Percentiles rank a stretch among this genome's conserved stretches.
phyloP scores from a whole-genome alignment of 2,888 invertebrate genomes.

The Aspidiotus destructor region DNA sequence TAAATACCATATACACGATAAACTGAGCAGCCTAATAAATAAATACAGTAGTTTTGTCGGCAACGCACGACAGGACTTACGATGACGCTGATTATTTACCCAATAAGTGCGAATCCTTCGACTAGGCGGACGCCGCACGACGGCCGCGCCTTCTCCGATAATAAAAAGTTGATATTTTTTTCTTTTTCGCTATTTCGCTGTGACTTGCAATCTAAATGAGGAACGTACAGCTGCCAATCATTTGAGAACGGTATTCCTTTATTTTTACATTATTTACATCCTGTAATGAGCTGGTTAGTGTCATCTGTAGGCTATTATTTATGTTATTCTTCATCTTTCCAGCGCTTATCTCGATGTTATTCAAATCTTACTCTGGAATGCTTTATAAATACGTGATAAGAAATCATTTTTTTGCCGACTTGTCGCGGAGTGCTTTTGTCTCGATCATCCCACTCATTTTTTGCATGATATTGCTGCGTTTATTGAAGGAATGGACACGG shows the following conservation, averaged over 20 bases:
- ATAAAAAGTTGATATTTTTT: conserved; percentile 6
- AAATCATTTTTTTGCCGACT: conserved; percentile 8
- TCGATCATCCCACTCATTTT: too few species aligned
- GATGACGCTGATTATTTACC: conserved; percentile 6
- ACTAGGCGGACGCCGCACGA: conserved; percentile 11
- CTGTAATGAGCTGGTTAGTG: conserved; percentile 32
- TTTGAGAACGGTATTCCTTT: conserved; percentile 4
- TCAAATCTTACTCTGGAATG: conserved; percentile 8
- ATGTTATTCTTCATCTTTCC: conserved; percentile 29
- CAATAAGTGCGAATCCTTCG: neutral
- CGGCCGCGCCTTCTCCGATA: too few species aligned
- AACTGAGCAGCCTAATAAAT: neutral
- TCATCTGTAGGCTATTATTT: conserved; percentile 28
- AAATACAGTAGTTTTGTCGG: conserved; percentile 22
- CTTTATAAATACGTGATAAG: conserved; percentile 3
- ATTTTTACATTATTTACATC: conserved; percentile 23
- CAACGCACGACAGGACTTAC: conserved; percentile 13
- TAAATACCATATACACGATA: conserved; percentile 3
- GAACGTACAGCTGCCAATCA: conserved; percentile 23
- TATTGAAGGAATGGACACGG: too few species aligned
- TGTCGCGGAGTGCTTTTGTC: too few species aligned
- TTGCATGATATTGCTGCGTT: too few species aligned
- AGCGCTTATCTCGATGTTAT: conserved; percentile 28
- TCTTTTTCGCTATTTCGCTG: conserved; percentile 7
- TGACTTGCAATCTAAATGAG: conserved; percentile 11